Evolutionary conservation across 2,797 vertebrate genomes (phyloP).

Genomic region (Cephalopachus bancanus): DNA sequence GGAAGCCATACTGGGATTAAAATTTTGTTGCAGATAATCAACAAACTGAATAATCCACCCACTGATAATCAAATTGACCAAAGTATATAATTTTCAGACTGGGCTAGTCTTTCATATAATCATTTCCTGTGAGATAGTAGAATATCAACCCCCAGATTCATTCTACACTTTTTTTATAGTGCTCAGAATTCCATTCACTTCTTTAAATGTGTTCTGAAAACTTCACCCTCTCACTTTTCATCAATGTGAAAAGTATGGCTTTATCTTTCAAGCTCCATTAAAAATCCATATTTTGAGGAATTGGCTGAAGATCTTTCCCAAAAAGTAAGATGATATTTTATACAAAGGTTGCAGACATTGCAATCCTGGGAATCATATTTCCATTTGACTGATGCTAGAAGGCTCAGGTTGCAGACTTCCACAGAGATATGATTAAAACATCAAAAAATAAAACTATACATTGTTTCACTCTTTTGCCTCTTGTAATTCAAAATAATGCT

Average conservation of each 20-base stretch:
- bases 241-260: constrained; percentile 59
- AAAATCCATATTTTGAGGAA: constrained; percentile 64
- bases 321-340: constrained; percentile 65
- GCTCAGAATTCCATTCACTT: constrained; percentile 48
- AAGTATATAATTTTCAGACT: constrained; percentile 68
- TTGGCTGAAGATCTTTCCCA: constrained; percentile 64
- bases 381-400: constrained; percentile 45
- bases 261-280: constrained; percentile 70
- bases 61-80: constrained; percentile 73
- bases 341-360: constrained; percentile 24
- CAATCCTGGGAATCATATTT: constrained; percentile 60
- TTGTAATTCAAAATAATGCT: constrained; percentile 64
- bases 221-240: constrained; percentile 31
- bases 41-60: constrained; percentile 74
- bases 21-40: constrained; percentile 77
- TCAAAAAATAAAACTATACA: constrained; percentile 12
- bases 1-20: constrained; percentile 66
- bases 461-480: constrained; percentile 16
- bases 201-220: constrained; percentile 57
- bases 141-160: constrained; percentile 20
- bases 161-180: constrained; percentile 30
- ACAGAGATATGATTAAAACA: constrained; percentile 58
- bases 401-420: constrained; percentile 28
- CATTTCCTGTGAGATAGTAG: constrained; percentile 36
- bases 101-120: not conserved